A percentile compares a stretch with the other conserved stretches of the same genome.
These are phyloP conservation scores for Plecotus auritus DNA, from an alignment of 2,113 vertebrate species.

Conservation along the genomic window DNA sequence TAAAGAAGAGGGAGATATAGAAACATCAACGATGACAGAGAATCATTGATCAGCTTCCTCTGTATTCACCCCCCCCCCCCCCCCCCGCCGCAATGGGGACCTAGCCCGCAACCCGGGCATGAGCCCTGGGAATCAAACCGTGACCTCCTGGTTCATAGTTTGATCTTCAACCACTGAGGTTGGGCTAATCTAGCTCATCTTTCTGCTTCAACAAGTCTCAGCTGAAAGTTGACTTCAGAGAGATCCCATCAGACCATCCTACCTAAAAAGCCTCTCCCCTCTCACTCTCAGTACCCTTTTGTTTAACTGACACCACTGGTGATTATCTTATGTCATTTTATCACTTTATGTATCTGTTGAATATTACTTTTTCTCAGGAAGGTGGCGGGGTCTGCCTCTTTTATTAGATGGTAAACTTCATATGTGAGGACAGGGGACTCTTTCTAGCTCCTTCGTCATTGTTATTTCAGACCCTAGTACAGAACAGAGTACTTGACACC, in stretches of 20 bases:
- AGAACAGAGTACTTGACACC: too few relatives aligned
- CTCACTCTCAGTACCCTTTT: neutral
- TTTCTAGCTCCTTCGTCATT: neutral
- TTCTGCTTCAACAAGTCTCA: neutral
- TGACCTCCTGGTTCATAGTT: too few relatives aligned
- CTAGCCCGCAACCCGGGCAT: too few relatives aligned
- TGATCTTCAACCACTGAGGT: too few relatives aligned
- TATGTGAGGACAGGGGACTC: neutral
- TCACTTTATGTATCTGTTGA: neutral
- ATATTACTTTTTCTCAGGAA: neutral
- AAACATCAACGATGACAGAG: too few relatives aligned
- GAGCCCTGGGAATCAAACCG: too few relatives aligned
- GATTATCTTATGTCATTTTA: neutral
- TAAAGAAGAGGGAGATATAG: too few relatives aligned
- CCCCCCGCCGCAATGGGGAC: too few relatives aligned
- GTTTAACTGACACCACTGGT: neutral
- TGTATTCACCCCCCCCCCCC: fast-evolving
- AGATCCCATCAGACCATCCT: neutral
- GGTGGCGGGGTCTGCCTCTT: neutral
- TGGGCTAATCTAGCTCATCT: neutral
- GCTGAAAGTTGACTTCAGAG: neutral
- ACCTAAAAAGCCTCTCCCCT: neutral
- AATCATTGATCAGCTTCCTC: too few relatives aligned
- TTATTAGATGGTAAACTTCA: neutral
- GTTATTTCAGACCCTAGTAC: fast-evolving